Evolutionary conservation across 2,797 vertebrate genomes (phyloP), one percentile per base, ranked within the genome.

Genomic region (Propithecus perrieri): DNA sequence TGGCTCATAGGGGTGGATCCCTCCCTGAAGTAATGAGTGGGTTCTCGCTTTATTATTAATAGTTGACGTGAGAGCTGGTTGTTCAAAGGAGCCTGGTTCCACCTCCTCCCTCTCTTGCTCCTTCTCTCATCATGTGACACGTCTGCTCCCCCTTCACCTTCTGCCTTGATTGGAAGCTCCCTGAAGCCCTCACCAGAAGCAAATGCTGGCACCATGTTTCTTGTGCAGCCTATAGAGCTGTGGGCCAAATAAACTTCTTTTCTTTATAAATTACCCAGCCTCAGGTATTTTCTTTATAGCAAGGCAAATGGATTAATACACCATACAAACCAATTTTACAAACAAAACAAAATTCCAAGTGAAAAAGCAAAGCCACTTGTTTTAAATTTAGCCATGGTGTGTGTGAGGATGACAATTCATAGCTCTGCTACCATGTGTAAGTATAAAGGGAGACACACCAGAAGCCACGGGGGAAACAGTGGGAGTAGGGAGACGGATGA

Each of bases 361-460:
- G 83, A 91, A 91, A 85, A 95, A 57, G 11, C 35, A n/a, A n/a
- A 65, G 59, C 12, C 33, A 57, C 1, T 50, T 87, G 59, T 59
- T 53, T 76, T 53, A 33, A 46, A 48, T 15, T 7, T 30, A 48
- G 78, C 35, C 53, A 3, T 69, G 57, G 17, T 38, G 0, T 43
- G 5, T 76, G 8, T 7, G 12, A 75, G 17, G 22, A 46, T 61
- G 43, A 75, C 35, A 65, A 33, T 18, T 26, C 41, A 50, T 38
- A 30, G 5, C 43, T 38, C 28, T 59, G 41, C 20, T 35, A 67
- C 10, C 30, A 9, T 4, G 5, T 38, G n/a, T 3, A 63, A 50
- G 22, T 35, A 4, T 12, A 33, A 50, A 57, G 53, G 48, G 14
- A 65, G 78, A 76, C 8, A 41, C 2, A 0, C 2, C 11, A 63